Conservation (phyloP, 2,888 invertebrate genomes). For the Stratiomys singularior region DNA sequence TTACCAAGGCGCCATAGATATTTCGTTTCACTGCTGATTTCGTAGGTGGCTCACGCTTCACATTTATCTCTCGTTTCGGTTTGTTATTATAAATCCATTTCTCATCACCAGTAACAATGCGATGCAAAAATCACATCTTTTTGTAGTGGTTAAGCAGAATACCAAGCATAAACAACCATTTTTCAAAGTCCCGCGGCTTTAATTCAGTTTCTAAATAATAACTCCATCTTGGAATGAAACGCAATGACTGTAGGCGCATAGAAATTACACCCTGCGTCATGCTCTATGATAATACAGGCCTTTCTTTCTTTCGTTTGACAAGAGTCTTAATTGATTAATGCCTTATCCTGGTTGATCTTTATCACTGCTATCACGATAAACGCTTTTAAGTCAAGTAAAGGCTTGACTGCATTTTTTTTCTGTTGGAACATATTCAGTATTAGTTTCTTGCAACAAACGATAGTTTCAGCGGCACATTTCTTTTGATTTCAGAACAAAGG, state of each 20-base stretch:
- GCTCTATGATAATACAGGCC: too few species aligned
- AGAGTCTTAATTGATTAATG: not conserved
- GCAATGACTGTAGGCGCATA: not conserved
- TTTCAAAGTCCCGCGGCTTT: not conserved
- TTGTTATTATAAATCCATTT: not conserved
- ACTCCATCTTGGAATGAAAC: not conserved
- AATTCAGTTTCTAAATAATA: not conserved
- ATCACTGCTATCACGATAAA: not conserved
- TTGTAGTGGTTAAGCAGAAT: not conserved
- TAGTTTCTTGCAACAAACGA: too few species aligned
- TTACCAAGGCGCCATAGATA: too few species aligned
- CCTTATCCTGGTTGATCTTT: not conserved
- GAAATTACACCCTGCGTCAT: not conserved
- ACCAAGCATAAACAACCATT: not conserved
- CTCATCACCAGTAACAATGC: not conserved
- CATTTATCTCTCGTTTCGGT: not conserved
- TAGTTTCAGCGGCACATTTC: not conserved
- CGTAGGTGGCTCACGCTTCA: not conserved
- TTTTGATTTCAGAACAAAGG: not conserved
- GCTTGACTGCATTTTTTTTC: not conserved
- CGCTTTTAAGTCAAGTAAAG: not conserved
- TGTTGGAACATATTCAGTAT: too few species aligned
- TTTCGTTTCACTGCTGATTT: too few species aligned
- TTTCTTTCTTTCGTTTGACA: not conserved
- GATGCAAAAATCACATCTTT: not conserved